These are phyloP conservation scores for Caenorhabditis latens DNA, from an alignment of 1,140 invertebrate species.

Conservation along the genomic window DNA sequence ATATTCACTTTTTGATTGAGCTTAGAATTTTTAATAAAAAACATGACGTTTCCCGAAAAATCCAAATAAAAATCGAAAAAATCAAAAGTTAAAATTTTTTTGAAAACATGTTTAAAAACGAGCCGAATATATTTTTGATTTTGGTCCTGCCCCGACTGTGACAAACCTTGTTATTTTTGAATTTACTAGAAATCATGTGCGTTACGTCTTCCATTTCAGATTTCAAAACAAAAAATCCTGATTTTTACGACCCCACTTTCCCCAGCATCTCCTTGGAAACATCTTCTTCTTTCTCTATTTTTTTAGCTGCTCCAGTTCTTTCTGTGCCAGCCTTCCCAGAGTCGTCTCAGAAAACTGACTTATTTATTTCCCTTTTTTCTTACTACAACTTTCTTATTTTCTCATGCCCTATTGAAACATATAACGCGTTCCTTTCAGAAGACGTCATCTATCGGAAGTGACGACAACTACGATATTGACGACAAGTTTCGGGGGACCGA, in stretches of 20 bases:
- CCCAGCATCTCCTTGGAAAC: constrained; percentile 23
- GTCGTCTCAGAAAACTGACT: background rate
- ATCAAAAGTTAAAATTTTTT: no score
- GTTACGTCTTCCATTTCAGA: background rate
- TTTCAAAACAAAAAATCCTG: background rate
- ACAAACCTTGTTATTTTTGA: no score
- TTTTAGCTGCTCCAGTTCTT: background rate
- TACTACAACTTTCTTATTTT: no score
- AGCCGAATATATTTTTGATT: no score
- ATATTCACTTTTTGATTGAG: no score
- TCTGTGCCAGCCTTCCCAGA: background rate
- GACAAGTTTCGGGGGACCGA: background rate
- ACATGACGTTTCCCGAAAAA: no score
- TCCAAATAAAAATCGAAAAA: no score
- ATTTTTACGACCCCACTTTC: background rate
- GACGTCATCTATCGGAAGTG: constrained; percentile 19
- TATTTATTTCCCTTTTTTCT: background rate
- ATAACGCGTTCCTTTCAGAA: constrained; percentile 36
- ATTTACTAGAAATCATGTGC: no score
- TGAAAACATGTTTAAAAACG: no score
- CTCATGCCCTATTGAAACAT: no score
- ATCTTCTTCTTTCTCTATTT: background rate
- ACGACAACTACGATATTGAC: background rate
- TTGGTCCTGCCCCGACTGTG: no score
- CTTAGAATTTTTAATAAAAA: no score